Evolutionary conservation across 2,797 vertebrate species (phyloP), one percentile per base, ranked within the genome.

Genomic region (Clamator glandarius): DNA sequence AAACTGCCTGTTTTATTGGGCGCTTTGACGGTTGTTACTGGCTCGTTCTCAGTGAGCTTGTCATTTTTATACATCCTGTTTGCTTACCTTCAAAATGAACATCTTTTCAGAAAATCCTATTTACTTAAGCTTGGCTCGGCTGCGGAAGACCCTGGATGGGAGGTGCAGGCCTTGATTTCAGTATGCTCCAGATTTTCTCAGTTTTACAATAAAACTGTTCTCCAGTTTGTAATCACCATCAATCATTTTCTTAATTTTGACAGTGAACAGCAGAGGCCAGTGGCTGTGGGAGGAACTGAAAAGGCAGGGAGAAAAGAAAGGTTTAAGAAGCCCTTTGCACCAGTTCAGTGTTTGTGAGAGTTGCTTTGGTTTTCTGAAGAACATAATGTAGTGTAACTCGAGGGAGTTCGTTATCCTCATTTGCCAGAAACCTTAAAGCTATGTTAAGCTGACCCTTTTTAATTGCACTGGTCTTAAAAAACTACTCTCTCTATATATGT

Each of bases 41-140:
- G 96, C 96, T 57, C 2, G 3, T 87, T 93, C 79, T 94, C 80
- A 73, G 66, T 74, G 81, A 73, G 82, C 89, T 93, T 94, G 92
- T 96, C 41, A 87, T 95, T 95, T 92, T 93, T 91, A 86, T 91
- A 24, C 87, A 93, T 97, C 95, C 96, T 97, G 94, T 96, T 97
- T 97, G 81, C 90, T 93, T 96, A 95, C 96, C 92, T 97, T 95
- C 89, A 86, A 90, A 92, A 92, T 95, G 6, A 94, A 77, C 64
- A 93, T 88, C 77, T 90, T 81, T 96, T 91, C 62, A 89, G 62
- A 93, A 93, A 96, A 84, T 61, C 54, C 19, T 62, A 9, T 92
- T 85, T 92, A 48, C 88, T 91, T n/a, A 81, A 76, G 55, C 58
- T 81, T 55, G 20, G 19, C 90, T 90, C 3, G 9, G 23, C 64